A percentile compares a stretch with the other conserved stretches of the same genome.
Evolutionary conservation across 2,797 vertebrate species (phyloP).

Genomic region (Sebastes wilsoni): DNA sequence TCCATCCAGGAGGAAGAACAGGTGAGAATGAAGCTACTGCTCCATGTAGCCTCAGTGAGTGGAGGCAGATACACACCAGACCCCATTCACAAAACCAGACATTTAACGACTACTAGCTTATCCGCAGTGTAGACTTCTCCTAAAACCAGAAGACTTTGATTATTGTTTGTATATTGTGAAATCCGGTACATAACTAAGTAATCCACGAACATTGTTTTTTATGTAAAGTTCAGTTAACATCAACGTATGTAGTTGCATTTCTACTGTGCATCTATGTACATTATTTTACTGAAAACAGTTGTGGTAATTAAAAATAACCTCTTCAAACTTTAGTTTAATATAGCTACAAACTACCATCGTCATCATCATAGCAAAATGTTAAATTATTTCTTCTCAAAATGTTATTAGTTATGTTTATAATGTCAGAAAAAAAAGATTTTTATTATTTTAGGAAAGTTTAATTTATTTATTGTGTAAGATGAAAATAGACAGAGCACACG

Average conservation of each 20-base stretch:
- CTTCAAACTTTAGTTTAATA: neutral
- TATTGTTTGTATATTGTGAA: no score
- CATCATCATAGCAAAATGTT: no score
- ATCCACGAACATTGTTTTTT: neutral
- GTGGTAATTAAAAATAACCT: neutral
- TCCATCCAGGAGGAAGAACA: conserved; percentile 95
- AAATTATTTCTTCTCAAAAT: no score
- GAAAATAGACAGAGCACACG: no score
- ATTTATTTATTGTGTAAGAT: no score
- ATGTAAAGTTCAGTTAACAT: neutral
- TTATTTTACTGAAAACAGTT: neutral
- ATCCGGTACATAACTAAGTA: neutral
- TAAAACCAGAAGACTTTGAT: neutral
- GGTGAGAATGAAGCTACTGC: conserved; percentile 72
- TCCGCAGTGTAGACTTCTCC: no score
- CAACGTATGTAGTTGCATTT: neutral
- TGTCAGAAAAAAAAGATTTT: no score
- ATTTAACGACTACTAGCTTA: neutral
- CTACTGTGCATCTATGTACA: neutral
- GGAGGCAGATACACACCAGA: neutral
- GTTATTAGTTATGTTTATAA: no score
- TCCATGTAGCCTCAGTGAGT: fast-evolving
- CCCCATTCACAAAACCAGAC: neutral
- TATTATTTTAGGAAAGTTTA: no score
- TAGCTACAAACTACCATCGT: fast-evolving